Conservation (phyloP, 2,113 vertebrate species). For the Eurypyga helias region DNA sequence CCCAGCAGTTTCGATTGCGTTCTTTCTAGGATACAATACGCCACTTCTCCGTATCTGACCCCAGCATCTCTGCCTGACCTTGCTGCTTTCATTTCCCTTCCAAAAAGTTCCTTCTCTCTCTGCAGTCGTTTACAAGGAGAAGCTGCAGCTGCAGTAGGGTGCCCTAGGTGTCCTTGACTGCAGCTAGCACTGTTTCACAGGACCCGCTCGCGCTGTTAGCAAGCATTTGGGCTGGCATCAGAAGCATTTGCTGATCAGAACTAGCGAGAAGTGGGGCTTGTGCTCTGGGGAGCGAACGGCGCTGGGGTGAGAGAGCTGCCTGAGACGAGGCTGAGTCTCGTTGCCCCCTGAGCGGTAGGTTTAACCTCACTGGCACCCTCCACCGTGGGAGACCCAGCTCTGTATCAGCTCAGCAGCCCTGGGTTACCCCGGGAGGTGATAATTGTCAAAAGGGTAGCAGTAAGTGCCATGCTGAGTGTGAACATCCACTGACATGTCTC, state of each 20-base stretch:
- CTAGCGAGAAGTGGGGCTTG: not conserved
- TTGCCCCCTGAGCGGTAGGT: not conserved
- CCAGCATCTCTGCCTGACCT: not conserved
- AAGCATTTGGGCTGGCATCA: not conserved
- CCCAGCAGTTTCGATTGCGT: not conserved
- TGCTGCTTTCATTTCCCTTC: not conserved
- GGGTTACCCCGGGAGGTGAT: not conserved
- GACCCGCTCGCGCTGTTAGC: not conserved
- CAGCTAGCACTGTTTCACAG: not conserved
- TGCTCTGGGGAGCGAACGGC: not conserved
- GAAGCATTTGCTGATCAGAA: not conserved
- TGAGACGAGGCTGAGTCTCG: fast-evolving
- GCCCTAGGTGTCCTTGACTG: not conserved
- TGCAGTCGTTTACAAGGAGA: not conserved
- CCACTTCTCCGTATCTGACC: not conserved
- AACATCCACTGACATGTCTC: not conserved
- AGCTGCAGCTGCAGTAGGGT: not conserved
- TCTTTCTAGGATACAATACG: not conserved
- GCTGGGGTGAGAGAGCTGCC: not conserved
- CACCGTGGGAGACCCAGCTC: not conserved
- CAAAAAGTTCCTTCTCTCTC: not conserved
- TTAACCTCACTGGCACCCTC: not conserved
- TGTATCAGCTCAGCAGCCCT: not conserved
- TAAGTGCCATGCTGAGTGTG: not conserved
- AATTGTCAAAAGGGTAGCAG: not conserved